A percentile compares a stretch with the other conserved stretches of the same genome.
Evolutionary conservation across 2,888 invertebrate species (phyloP).

Genomic region (Myopa testacea): DNA sequence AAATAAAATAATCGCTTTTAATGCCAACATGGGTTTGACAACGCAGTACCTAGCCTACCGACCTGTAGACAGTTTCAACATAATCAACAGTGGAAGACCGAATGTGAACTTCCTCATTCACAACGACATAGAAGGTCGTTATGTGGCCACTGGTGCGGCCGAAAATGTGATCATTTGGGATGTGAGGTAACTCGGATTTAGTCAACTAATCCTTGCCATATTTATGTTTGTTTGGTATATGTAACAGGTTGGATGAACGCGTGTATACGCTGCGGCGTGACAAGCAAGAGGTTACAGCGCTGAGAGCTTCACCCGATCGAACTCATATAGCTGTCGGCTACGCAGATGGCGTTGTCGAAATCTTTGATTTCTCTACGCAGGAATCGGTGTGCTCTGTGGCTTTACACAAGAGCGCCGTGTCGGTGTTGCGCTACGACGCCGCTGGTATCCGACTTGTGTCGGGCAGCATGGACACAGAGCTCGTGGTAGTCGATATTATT

Average conservation of each 20-base stretch:
- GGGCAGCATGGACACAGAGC: conserved; percentile 89
- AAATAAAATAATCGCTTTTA: conserved; percentile 25
- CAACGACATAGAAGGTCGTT: conserved; percentile 83
- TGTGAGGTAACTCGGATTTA: conserved; percentile 77
- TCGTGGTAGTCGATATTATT: conserved; percentile 95
- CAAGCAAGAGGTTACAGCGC: conserved; percentile 80
- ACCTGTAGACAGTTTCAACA: conserved; percentile 86
- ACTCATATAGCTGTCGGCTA: conserved; percentile 91
- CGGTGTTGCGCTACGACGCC: conserved; percentile 84
- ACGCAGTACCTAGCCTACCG: conserved; percentile 94
- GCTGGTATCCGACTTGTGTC: conserved; percentile 88
- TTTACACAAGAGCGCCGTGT: conserved; percentile 89
- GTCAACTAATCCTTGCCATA: not conserved
- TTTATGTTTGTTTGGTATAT: not conserved
- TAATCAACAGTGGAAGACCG: conserved; percentile 84
- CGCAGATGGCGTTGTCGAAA: conserved; percentile 86
- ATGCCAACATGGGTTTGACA: conserved; percentile 81
- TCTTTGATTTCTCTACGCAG: conserved; percentile 82
- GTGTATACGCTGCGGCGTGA: conserved; percentile 84
- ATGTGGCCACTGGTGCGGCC: conserved; percentile 90
- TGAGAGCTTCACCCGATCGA: conserved; percentile 82
- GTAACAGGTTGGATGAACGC: conserved; percentile 70
- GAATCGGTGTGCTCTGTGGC: conserved; percentile 73
- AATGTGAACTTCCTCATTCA: conserved; percentile 84
- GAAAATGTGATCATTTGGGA: conserved; percentile 97